Evolutionary conservation across 2,113 vertebrate genomes (phyloP), one percentile per base, ranked within the genome.

Genomic region (Siniperca chuatsi): DNA sequence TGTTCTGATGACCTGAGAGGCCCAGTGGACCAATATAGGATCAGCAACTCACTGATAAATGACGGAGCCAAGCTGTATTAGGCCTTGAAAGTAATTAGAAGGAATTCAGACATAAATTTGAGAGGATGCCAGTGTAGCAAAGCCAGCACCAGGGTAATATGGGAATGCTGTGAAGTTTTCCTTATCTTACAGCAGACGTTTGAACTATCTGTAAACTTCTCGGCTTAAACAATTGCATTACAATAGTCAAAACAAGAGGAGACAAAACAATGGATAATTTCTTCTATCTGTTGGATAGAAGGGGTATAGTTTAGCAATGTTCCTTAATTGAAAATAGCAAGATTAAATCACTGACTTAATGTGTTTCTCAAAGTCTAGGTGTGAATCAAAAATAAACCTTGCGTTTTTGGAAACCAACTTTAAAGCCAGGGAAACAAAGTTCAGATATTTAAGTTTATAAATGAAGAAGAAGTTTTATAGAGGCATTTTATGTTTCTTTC

Each of bases 261-360:
- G 65, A 33, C 33, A 61, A 21, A 75, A 42, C 55, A 77, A 55
- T 65, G 6, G n/a, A 55, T 55, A 65, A n/a, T 64, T 76, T 69
- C 33, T 33, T 69, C 35, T 52, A 8, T 46, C 16, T 61, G 33
- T 40, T 61, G 15, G 8, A 58, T 35, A 55, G 44, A 12, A 29
- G 11, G 7, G 4, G n/a, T 62, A 25, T 33, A 6, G 4, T 29
- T 16, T 8, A 35, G 20, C 21, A 55, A 16, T 11, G 13, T 40
- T 65, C 37, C 9, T 12, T 52, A 20, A 29, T 23, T 50, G 4
- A 61, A 52, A 64, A 8, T 12, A 37, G 8, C 54, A 13, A 3
- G 13, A 50, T 16, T 64, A 7, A 54, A 72, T 64, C 35, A 61
- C 55, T 23, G 16, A 64, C 23, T 42, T 42, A 13, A 71, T 23